These are phyloP conservation scores for Centrocercus urophasianus DNA, from an alignment of 2,113 vertebrate genomes.

Conservation along the genomic window DNA sequence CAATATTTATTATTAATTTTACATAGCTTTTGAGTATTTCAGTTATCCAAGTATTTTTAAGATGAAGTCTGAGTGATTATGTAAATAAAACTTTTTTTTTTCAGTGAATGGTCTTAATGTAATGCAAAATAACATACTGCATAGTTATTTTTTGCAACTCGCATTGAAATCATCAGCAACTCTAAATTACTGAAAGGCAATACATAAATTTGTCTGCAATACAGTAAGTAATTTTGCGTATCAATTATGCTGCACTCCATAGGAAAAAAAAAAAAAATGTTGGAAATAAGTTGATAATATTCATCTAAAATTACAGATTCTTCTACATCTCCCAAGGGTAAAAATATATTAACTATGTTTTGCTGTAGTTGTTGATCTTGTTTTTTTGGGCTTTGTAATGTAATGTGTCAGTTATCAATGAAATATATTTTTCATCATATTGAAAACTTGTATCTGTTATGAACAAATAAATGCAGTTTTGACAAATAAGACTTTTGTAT, in stretches of 20 bases:
- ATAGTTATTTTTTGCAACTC: not conserved
- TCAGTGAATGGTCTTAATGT: not conserved
- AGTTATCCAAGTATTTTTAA: not conserved
- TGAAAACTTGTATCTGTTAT: not conserved
- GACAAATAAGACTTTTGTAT: not conserved
- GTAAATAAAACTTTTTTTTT: not conserved
- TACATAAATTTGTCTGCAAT: not conserved
- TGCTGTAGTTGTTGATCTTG: rapidly evolving
- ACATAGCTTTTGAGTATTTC: not conserved
- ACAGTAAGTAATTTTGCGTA: not conserved
- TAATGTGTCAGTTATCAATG: not conserved
- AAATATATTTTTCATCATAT: not conserved
- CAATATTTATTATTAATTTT: not conserved
- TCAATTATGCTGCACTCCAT: not conserved
- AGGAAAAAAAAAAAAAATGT: not conserved
- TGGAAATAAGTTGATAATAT: not conserved
- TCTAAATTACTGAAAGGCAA: not conserved
- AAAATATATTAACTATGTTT: not conserved
- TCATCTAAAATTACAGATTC: not conserved
- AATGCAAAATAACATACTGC: not conserved
- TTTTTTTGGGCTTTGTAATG: not conserved
- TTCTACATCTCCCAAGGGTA: not conserved
- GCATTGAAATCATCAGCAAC: not conserved
- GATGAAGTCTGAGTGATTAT: not conserved
- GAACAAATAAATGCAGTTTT: not conserved